Conservation (phyloP, 2,113 vertebrate genomes). For the Misgurnus anguillicaudatus region DNA sequence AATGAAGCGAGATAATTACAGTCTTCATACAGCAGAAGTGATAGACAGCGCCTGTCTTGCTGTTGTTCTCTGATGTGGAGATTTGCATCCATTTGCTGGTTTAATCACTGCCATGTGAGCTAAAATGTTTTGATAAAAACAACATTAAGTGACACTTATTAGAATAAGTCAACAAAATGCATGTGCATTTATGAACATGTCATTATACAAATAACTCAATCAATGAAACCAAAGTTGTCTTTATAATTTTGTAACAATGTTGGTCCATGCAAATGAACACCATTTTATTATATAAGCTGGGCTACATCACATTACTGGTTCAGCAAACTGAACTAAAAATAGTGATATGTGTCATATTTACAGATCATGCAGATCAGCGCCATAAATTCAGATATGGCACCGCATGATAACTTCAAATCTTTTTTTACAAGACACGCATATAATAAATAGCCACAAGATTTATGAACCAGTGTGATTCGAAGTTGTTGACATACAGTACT, state of each 20-base stretch:
- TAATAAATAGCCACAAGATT: no score
- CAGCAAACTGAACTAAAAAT: not conserved
- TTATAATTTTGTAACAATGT: no score
- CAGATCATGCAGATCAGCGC: no score
- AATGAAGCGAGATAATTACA: slow-evolving; percentile 22
- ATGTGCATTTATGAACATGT: not conserved
- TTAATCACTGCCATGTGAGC: slow-evolving; percentile 5
- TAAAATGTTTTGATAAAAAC: slow-evolving; percentile 5
- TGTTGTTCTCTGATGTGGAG: slow-evolving; percentile 30
- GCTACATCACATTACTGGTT: not conserved
- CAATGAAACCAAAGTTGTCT: not conserved
- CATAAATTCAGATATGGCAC: no score
- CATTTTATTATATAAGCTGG: no score
- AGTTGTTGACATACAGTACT: no score
- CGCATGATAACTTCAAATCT: no score
- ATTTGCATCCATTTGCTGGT: slow-evolving; percentile 23
- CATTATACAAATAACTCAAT: not conserved
- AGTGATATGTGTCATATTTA: no score
- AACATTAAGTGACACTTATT: not conserved
- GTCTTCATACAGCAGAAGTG: slow-evolving; percentile 13
- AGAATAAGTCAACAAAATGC: not conserved
- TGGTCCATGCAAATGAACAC: no score
- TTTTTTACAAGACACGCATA: no score
- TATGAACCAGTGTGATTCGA: no score
- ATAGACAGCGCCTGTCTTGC: slow-evolving; percentile 6